Evolutionary conservation across 1,140 invertebrate species (phyloP), one percentile per base, ranked within the genome.

Genomic region (Drosophila nigromelanica): DNA sequence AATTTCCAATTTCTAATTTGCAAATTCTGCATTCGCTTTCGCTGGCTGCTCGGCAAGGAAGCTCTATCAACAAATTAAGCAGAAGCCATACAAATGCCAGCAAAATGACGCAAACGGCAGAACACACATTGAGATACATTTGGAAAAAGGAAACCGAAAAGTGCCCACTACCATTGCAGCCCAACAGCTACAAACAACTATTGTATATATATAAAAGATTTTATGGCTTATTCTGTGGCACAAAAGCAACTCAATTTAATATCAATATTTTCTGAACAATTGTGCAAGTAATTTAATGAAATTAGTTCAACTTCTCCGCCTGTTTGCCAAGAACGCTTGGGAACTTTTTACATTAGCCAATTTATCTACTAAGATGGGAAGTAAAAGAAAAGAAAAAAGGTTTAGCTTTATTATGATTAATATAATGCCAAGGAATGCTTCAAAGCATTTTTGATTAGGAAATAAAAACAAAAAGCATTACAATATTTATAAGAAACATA

Each of bases 1-100:
- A 71, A 76, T 79, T 79, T 61, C 15, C 11, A 39, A 24, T 27
- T 18, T 35, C n/a, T 6, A n/a, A 14, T 39, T 48, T n/a, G 15
- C 21, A 33, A 4, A 18, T 30, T 47, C 45, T 47, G 18, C 11
- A 40, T 42, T 69, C 58, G 52, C 56, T 33, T 47, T 76, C 40
- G 51, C 5, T 27, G 27, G 27, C 27, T 54, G 64, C 6, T 39
- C 18, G 51, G 71, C 61, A 60, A 59, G 60, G 51, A 63, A 55
- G 42, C 67, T 54, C 35, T 42, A 33, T 50, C 58, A 78, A 56
- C 42, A 72, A 72, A 80, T 76, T 76, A 62, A 66, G 68, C 51
- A 60, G 63, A 80, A 76, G 58, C 68, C 73, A 60, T 73, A 80
- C 42, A 69, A 73, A 51, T 73, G 48, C 55, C 59, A 40, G 52